Evolutionary conservation across 2,113 vertebrate genomes (phyloP).

Genomic region (Chelonoidis abingdonii): DNA sequence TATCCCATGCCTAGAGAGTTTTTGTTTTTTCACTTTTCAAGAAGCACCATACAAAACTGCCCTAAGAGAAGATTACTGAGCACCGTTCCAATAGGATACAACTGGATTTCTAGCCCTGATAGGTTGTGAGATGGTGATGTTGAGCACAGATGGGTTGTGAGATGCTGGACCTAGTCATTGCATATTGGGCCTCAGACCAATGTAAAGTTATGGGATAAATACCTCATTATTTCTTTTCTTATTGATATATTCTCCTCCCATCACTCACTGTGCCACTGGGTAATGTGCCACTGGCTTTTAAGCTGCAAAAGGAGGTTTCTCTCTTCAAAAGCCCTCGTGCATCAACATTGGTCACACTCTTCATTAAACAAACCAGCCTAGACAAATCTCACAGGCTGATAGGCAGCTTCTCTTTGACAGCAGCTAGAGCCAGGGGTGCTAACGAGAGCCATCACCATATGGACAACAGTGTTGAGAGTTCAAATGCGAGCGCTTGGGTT

Average conservation of each 20-base stretch:
- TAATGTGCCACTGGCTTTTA: background rate
- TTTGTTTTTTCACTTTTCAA: background rate
- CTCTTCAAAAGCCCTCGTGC: background rate
- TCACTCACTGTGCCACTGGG: background rate
- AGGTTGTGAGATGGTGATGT: too few species aligned
- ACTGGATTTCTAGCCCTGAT: background rate
- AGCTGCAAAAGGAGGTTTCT: background rate
- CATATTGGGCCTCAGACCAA: background rate
- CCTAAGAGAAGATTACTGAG: background rate
- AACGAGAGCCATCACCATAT: background rate
- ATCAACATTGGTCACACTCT: background rate
- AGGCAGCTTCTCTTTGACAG: background rate
- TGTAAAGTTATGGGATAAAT: background rate
- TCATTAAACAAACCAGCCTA: background rate
- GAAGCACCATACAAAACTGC: background rate
- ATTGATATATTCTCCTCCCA: background rate
- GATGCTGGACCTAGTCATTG: fast-evolving
- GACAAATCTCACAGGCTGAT: fast-evolving
- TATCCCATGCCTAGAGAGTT: background rate
- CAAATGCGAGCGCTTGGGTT: background rate
- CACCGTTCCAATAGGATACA: background rate
- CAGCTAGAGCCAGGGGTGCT: fast-evolving
- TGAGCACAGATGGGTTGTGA: fast-evolving
- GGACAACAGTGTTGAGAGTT: fast-evolving
- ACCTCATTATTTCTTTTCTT: background rate